Conservation (phyloP, 2,113 vertebrate genomes). For the Ictalurus punctatus region DNA sequence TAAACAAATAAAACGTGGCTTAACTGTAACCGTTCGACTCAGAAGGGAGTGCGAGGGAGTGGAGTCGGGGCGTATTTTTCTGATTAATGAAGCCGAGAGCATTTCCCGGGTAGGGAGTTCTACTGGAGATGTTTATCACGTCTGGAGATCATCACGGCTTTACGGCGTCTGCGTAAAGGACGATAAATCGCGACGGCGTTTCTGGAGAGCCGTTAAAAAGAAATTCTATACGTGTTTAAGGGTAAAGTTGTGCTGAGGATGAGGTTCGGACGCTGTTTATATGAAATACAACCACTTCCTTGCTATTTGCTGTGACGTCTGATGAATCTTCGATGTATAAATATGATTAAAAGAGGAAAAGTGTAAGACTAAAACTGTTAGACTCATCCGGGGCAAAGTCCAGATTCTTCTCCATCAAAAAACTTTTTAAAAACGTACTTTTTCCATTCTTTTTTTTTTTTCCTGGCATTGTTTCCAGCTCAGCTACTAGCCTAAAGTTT, state of each 20-base stretch:
- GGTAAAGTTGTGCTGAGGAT: background rate
- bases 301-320: background rate
- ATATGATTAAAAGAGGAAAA: background rate
- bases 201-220: background rate
- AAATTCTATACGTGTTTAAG: background rate
- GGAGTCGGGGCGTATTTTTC: background rate
- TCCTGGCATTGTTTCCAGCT: too few relatives aligned
- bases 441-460: too few relatives aligned
- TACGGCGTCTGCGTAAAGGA: background rate
- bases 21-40: background rate
- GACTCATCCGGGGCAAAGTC: too few relatives aligned
- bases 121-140: conserved; percentile 1
- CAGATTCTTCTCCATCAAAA: too few relatives aligned
- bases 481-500: too few relatives aligned
- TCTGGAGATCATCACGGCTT: conserved; percentile 18
- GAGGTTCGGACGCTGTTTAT: background rate
- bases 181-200: background rate
- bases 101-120: background rate
- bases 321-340: background rate
- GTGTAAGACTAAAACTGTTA: too few relatives aligned
- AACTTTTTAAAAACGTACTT: too few relatives aligned
- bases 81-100: conserved; percentile 3
- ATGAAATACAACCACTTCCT: background rate
- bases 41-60: background rate
- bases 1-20: background rate